Evolutionary conservation across 1,140 invertebrate genomes (phyloP), one percentile per base, ranked within the genome.

Genomic region (Geopemphigus sp.): DNA sequence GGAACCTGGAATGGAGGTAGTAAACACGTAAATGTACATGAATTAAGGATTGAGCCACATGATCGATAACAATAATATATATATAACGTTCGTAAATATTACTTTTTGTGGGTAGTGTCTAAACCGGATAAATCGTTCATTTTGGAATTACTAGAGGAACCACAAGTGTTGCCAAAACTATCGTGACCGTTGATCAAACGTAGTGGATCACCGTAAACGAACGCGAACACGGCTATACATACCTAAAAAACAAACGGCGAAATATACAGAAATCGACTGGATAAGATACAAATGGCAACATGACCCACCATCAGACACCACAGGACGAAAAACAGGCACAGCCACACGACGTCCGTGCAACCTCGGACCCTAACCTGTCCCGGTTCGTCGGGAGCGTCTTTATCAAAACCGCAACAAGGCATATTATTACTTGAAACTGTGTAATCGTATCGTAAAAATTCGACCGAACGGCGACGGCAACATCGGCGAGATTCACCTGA

Each of bases 121-220:
- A 91, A 88, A 19, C 95, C 95, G 19, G 94, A 93, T 53, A 93
- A 88, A 83, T 91, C 90, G 45, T 89, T 89, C 81, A 94, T 90
- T 81, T 90, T 89, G 82, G 90, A 89, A 85, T 94, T 93, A 81
- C 90, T 90, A 82, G 91, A 90, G 63, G 92, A 90, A 29, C 95
- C 95, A 86, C 96, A 98, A 47, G 94, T 95, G 85, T 98, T 97
- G n/a, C 95, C 95, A 88, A 95, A 97, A 82, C 94, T 96, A 85
- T 98, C 95, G 86, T 94, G 96, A 63, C 96, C 95, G 88, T 96
- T 94, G 81, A 96, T 91, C 10, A 97, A 88, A 81, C 95, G 88
- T 82, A 92, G 85, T 5, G 95, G 94, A 87, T 95, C 94, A 0
- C 95, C 95, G 87, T 95, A 94, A 12, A 94, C 91, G 84, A 96